These are phyloP conservation scores for Heliconius congener DNA, from an alignment of 1,140 invertebrate species.

Conservation along the genomic window DNA sequence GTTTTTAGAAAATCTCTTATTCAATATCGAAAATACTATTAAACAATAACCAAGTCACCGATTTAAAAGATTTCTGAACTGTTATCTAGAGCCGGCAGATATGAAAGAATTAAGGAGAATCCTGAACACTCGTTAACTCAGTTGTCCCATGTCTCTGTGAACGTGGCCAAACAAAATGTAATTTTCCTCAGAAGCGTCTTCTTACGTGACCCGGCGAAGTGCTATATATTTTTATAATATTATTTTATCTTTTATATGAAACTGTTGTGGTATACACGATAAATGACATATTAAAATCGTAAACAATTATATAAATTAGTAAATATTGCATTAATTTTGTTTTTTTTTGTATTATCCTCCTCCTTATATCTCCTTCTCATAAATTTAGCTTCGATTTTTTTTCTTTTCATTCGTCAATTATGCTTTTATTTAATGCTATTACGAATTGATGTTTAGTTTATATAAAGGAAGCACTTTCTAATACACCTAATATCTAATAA, in stretches of 20 bases:
- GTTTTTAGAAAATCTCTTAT: conserved; percentile 38
- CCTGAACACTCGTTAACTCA: conserved; percentile 71
- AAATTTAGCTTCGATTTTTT: too few relatives aligned
- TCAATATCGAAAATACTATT: conserved; percentile 39
- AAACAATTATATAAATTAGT: not conserved
- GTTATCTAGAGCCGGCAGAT: conserved; percentile 58
- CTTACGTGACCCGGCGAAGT: conserved; percentile 74
- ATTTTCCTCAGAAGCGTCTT: conserved; percentile 71
- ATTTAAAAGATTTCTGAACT: conserved; percentile 57
- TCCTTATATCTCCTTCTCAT: too few relatives aligned
- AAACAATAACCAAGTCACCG: conserved; percentile 52
- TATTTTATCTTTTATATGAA: conserved; percentile 71
- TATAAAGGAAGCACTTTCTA: too few relatives aligned
- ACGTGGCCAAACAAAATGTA: conserved; percentile 76
- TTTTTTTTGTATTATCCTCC: too few relatives aligned
- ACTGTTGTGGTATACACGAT: conserved; percentile 46
- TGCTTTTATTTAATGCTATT: too few relatives aligned
- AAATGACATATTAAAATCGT: not conserved
- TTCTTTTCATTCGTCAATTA: too few relatives aligned
- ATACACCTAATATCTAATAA: too few relatives aligned
- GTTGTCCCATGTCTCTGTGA: conserved; percentile 69
- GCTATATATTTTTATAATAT: conserved; percentile 76
- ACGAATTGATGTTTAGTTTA: too few relatives aligned
- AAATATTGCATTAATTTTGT: not conserved
- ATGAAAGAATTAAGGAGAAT: conserved; percentile 72